Evolutionary conservation across 1,140 invertebrate species (phyloP), one percentile per base, ranked within the genome.

Genomic region (Medauroidea extradentata): DNA sequence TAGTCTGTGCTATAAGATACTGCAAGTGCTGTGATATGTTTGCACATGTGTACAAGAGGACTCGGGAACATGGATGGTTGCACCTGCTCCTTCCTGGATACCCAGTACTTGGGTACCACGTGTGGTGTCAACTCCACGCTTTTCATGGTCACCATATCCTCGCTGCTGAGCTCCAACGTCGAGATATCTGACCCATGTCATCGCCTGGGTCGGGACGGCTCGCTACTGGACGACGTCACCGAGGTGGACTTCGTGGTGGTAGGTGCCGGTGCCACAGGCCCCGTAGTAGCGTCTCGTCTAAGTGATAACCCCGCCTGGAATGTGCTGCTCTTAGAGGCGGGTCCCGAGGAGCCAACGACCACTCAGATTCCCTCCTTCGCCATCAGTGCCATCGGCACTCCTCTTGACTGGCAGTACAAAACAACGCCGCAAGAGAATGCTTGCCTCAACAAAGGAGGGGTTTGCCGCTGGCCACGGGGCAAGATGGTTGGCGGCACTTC

Each of bases 301-400:
- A 75, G 82, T 0, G 78, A 80, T 65, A 63, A 73, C 14, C 53
- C 63, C 16, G 61, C 75, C 38, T 74, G 72, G 67, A 78, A 69
- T 24, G 76, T 84, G 13, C 66, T 85, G 16, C 54, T 85, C n/a
- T 18, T 85, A 11, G 83, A 85, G 73, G 82, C 79, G 9, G 89
- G 88, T 0, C 75, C 72, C 1, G 71, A 75, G 27, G 81, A 81
- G 50, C 71, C 72, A 7, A 69, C 74, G 44, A 70, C 78, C n/a
- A 75, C 75, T 1, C 71, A 75, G 46, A 71, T 80, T 8, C 78
- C 78, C 2, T 68, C 75, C 5, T 65, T 77, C 13, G 77, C 77
- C 2, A 23, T 49, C 2, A 50, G 25, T 13, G 57, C 23, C 14
- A 18, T 23, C 61, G 64, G 11, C 55, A 61, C 46, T 2, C 9